These are phyloP conservation scores for Diplogasteroides magnus DNA, from an alignment of 1,140 invertebrate species.

Conservation along the genomic window DNA sequence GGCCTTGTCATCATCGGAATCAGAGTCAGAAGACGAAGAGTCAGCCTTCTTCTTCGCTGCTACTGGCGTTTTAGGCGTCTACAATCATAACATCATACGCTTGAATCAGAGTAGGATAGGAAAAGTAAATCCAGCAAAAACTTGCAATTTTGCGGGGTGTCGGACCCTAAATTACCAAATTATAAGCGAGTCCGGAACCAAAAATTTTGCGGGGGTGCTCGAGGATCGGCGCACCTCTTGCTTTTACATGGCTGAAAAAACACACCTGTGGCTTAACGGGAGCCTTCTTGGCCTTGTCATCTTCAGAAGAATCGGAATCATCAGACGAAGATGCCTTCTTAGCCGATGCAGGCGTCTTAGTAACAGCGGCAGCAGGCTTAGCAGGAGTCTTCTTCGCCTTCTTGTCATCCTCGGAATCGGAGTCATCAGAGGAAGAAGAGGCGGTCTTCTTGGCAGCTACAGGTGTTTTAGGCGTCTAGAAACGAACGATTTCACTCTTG, in stretches of 20 bases:
- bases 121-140: too few relatives aligned
- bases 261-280: neutral
- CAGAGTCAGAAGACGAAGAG: neutral
- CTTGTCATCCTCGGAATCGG: slow-evolving; percentile 29
- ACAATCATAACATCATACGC: too few relatives aligned
- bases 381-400: slow-evolving; percentile 24
- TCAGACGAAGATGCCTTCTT: neutral
- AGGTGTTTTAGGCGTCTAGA: slow-evolving; percentile 17
- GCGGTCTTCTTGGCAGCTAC: slow-evolving; percentile 27
- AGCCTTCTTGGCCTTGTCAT: neutral
- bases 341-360: slow-evolving; percentile 1
- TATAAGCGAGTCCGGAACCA: too few relatives aligned
- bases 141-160: too few relatives aligned
- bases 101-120: too few relatives aligned
- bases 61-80: too few relatives aligned
- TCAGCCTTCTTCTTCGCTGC: slow-evolving; percentile 4
- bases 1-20: slow-evolving; percentile 18
- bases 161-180: too few relatives aligned
- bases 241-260: too few relatives aligned
- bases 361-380: slow-evolving; percentile 5
- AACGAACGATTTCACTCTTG: slow-evolving; percentile 6
- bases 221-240: too few relatives aligned
- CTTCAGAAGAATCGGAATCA: neutral
- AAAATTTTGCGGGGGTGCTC: too few relatives aligned
- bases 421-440: slow-evolving; percentile 12